A percentile compares a stretch with the other conserved stretches of the same genome.
Evolutionary conservation across 2,888 invertebrate genomes (phyloP).

Genomic region (Steinernema hermaphroditum): DNA sequence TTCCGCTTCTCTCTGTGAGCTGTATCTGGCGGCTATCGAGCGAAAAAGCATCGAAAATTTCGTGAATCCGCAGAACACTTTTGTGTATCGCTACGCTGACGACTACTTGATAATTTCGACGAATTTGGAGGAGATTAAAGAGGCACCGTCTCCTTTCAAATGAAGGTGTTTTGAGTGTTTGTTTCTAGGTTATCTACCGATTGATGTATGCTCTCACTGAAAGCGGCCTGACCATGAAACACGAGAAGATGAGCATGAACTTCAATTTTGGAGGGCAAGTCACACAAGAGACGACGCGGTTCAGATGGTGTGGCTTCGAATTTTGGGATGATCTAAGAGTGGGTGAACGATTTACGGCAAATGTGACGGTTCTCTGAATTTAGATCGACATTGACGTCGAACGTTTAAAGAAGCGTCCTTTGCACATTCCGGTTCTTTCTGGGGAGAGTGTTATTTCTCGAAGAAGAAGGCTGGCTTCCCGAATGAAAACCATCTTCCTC

Average conservation of each 20-base stretch:
- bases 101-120: not conserved
- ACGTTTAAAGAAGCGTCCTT: not conserved
- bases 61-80: not conserved
- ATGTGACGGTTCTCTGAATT: not conserved
- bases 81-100: not conserved
- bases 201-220: not conserved
- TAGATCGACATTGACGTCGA: not conserved
- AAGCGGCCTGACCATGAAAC: not conserved
- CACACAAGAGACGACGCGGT: not conserved
- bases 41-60: not conserved
- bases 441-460: not conserved
- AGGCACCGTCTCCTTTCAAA: not conserved
- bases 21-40: not conserved
- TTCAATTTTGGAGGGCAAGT: not conserved
- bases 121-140: not conserved
- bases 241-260: constrained; percentile 2
- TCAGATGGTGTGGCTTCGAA: not conserved
- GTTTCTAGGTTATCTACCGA: not conserved
- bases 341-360: not conserved
- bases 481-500: not conserved
- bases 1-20: not conserved
- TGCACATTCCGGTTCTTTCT: not conserved
- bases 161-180: not conserved
- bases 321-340: not conserved
- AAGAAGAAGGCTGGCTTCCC: not conserved